Percentiles rank a stretch among this genome's conserved stretches.
Evolutionary conservation across 1,140 invertebrate species (phyloP).

Genomic region (Danaus melanippus): DNA sequence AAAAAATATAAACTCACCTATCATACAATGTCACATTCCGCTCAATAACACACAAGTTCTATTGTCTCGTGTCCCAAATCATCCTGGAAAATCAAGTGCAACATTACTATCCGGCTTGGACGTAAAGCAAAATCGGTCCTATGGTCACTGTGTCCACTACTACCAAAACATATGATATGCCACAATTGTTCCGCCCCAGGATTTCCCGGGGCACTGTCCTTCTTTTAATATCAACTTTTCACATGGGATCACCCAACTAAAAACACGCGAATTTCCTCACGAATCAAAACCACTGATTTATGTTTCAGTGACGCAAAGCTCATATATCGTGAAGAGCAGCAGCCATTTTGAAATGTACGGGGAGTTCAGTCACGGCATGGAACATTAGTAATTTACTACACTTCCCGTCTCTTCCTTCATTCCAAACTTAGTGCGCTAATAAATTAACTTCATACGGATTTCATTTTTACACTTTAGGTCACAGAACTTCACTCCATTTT

Average conservation of each 20-base stretch:
- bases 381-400: conserved; percentile 63
- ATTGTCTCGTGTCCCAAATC: conserved; percentile 59
- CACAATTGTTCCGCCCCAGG: conserved; percentile 53
- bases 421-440: conserved; percentile 36
- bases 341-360: conserved; percentile 73
- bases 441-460: conserved; percentile 55
- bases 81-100: conserved; percentile 65
- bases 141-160: conserved; percentile 63
- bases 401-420: conserved; percentile 38
- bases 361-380: conserved; percentile 72
- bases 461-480: conserved; percentile 59
- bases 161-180: conserved; percentile 69
- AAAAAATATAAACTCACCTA: conserved; percentile 57
- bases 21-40: conserved; percentile 72
- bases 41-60: conserved; percentile 65
- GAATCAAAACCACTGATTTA: conserved; percentile 63
- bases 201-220: conserved; percentile 42
- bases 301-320: conserved; percentile 73
- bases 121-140: conserved; percentile 65
- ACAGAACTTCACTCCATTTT: conserved; percentile 66
- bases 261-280: conserved; percentile 48
- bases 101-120: conserved; percentile 63
- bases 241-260: conserved; percentile 48
- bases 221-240: conserved; percentile 47
- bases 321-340: conserved; percentile 71